Percentiles rank a stretch among this genome's conserved stretches.
These are phyloP conservation scores for Leptopilina syphax DNA, from an alignment of 2,888 invertebrate species.

Conservation along the genomic window DNA sequence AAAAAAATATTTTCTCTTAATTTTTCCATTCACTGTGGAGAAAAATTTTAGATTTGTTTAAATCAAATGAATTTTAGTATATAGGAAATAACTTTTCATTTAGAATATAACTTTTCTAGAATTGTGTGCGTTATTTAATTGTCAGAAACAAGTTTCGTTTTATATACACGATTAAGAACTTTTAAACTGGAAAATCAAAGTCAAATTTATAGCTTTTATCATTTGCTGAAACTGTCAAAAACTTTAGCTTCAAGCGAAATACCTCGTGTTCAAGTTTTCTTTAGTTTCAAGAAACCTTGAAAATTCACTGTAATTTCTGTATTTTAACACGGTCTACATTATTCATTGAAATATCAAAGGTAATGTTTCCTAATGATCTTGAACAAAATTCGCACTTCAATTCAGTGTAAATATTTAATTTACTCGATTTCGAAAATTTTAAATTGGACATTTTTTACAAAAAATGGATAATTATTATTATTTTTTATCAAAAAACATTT, in stretches of 20 bases:
- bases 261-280: not conserved
- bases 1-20: not conserved
- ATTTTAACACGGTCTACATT: not conserved
- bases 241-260: not conserved
- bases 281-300: not conserved
- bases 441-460: no score
- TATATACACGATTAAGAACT: not conserved
- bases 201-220: not conserved
- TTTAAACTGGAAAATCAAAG: not conserved
- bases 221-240: not conserved
- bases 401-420: no score
- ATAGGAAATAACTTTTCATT: not conserved
- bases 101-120: not conserved
- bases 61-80: no score
- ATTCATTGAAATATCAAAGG: not conserved
- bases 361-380: no score
- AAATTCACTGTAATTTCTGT: constrained; percentile 8
- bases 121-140: not conserved
- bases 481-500: no score
- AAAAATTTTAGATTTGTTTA: no score
- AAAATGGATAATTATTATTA: no score
- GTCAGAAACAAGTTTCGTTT: not conserved
- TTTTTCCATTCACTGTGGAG: not conserved
- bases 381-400: no score
- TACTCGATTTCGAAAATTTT: no score